Evolutionary conservation across 23 tunicate species (phyloP).

Genomic region (Styela clava): DNA sequence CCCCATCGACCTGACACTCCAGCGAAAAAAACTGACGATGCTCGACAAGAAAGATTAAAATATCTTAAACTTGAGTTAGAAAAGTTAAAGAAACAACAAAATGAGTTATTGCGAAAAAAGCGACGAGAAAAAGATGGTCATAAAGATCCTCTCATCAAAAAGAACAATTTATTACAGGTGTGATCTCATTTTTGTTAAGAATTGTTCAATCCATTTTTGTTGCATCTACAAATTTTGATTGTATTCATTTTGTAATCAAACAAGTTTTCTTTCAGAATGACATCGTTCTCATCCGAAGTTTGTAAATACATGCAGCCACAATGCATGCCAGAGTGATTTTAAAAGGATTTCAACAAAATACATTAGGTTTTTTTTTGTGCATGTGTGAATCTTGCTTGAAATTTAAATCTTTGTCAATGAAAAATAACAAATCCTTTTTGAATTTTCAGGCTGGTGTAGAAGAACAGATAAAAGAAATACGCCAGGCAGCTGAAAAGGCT

Average conservation of each 20-base stretch:
- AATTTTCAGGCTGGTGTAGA: conserved; percentile 21
- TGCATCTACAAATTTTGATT: not conserved
- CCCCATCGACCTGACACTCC: conserved; percentile 13
- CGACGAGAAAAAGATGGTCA: conserved; percentile 21
- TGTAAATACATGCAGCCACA: not conserved
- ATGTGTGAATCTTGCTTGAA: not conserved
- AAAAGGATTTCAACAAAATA: conserved; percentile 11
- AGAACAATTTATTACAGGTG: conserved; percentile 55
- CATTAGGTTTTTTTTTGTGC: conserved; percentile 10
- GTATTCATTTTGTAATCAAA: not conserved
- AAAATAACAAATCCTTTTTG: not conserved
- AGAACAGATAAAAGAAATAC: conserved; percentile 55
- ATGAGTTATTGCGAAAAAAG: conserved; percentile 48
- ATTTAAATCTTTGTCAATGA: not conserved
- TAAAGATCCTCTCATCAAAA: conserved; percentile 39
- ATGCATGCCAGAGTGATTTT: not conserved
- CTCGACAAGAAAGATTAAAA: conserved; percentile 48
- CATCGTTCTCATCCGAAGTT: not conserved
- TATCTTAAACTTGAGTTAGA: conserved; percentile 68
- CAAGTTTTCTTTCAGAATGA: not conserved
- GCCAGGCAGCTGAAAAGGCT: conserved; percentile 50
- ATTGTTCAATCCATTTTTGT: not conserved
- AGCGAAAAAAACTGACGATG: conserved; percentile 18
- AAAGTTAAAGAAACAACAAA: conserved; percentile 66
- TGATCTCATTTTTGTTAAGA: not conserved